Evolutionary conservation across 2,888 invertebrate genomes (phyloP).

Genomic region (Polydrusus cervinus): DNA sequence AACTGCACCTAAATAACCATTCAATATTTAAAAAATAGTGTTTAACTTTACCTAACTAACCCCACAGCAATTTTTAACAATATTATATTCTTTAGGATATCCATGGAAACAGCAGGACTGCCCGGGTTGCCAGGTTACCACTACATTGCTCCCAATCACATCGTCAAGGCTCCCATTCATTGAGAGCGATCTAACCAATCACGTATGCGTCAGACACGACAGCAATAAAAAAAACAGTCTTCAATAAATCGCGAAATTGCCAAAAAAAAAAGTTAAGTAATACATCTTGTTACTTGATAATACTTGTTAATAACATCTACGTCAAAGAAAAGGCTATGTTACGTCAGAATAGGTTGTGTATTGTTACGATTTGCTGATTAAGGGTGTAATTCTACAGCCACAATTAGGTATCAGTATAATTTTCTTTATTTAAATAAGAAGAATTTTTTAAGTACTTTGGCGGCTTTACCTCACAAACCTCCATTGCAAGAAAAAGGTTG

Average conservation of each 20-base stretch:
- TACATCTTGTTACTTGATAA: neutral
- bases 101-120: conserved; percentile 94
- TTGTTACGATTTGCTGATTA: too few species aligned
- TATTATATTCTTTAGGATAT: conserved; percentile 79
- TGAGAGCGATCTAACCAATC: conserved; percentile 64
- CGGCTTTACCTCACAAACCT: too few species aligned
- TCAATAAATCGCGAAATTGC: conserved; percentile 29
- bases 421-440: too few species aligned
- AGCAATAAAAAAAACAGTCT: conserved; percentile 34
- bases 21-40: neutral
- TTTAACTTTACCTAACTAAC: too few species aligned
- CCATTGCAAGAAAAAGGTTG: neutral
- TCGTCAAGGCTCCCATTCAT: conserved; percentile 93
- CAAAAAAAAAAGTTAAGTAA: conserved; percentile 30
- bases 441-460: too few species aligned
- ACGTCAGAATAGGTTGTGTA: neutral
- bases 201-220: conserved; percentile 56
- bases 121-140: conserved; percentile 83
- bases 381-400: too few species aligned
- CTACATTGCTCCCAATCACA: conserved; percentile 94
- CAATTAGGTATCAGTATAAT: too few species aligned
- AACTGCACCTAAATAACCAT: neutral
- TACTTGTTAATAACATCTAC: neutral
- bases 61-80: neutral
- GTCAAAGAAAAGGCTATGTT: neutral